Conservation (phyloP, 2,888 invertebrate species). For the Ormyrus labotus region DNA sequence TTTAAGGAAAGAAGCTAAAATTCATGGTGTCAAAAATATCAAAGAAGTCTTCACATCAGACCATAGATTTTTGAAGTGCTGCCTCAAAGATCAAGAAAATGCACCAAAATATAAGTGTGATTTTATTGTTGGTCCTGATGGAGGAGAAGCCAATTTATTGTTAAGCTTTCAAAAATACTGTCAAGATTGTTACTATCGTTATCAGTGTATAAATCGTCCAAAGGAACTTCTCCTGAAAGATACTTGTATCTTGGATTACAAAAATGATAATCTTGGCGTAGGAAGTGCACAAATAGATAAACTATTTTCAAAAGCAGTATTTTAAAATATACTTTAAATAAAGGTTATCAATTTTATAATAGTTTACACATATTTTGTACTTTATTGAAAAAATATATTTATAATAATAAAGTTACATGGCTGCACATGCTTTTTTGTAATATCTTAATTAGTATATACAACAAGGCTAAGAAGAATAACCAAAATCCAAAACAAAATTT, state of each 20-base stretch:
- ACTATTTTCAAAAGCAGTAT: conserved; percentile 13
- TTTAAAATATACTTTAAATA: conserved; percentile 28
- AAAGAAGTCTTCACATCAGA: conserved; percentile 83
- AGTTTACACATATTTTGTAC: conserved; percentile 39
- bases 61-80: conserved; percentile 85
- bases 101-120: conserved; percentile 77
- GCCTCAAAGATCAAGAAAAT: conserved; percentile 76
- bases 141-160: conserved; percentile 72
- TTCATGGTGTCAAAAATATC: conserved; percentile 78
- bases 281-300: conserved; percentile 47
- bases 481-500: conserved; percentile 8
- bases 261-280: conserved; percentile 31
- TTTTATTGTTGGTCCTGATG: conserved; percentile 85
- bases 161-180: conserved; percentile 40
- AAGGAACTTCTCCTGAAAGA: conserved; percentile 45
- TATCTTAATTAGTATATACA: conserved; percentile 51
- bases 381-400: conserved; percentile 56
- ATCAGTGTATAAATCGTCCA: conserved; percentile 40
- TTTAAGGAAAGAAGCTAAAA: conserved; percentile 79
- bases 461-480: conserved; percentile 15
- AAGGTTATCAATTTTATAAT: conserved; percentile 7
- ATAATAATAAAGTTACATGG: conserved; percentile 52
- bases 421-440: conserved; percentile 28
- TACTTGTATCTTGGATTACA: conserved; percentile 48
- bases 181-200: conserved; percentile 34